phyloP scores from a whole-genome alignment of 2,888 invertebrate genomes.

The Drosophila tanythrix region DNA sequence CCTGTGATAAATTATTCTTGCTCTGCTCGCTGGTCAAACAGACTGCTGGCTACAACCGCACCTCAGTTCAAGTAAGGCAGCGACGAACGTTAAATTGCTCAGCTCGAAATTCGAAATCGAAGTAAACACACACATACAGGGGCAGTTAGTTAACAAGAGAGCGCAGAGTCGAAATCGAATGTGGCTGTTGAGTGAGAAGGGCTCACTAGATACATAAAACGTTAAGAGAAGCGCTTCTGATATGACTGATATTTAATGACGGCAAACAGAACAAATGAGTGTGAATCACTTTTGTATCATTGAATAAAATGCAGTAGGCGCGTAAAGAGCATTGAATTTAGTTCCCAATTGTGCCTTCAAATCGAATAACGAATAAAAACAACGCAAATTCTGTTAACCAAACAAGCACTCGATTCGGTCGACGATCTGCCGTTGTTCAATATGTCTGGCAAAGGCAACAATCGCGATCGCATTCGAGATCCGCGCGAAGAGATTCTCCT shows the following conservation, averaged over 20 bases:
- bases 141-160: background rate
- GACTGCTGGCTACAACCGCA: conserved; percentile 47
- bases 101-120: conserved; percentile 6
- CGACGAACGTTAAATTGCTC: conserved; percentile 24
- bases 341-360: conserved; percentile 11
- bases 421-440: conserved; percentile 50
- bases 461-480: conserved; percentile 83
- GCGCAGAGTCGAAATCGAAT: conserved; percentile 21
- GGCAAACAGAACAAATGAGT: conserved; percentile 22
- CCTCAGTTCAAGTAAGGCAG: conserved; percentile 32
- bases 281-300: conserved; percentile 47
- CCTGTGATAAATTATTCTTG: conserved; percentile 24
- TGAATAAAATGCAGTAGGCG: conserved; percentile 31
- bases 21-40: conserved; percentile 18
- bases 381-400: conserved; percentile 7
- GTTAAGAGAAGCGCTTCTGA: conserved; percentile 30
- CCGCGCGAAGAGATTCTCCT: conserved; percentile 85
- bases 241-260: conserved; percentile 29
- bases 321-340: conserved; percentile 28
- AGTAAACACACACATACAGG: background rate
- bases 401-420: conserved; percentile 35
- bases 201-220: conserved; percentile 47
- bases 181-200: conserved; percentile 39
- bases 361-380: conserved; percentile 12
- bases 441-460: conserved; percentile 72